Conservation (phyloP, 2,888 invertebrate species). For the Meghimatium bilineatum region DNA sequence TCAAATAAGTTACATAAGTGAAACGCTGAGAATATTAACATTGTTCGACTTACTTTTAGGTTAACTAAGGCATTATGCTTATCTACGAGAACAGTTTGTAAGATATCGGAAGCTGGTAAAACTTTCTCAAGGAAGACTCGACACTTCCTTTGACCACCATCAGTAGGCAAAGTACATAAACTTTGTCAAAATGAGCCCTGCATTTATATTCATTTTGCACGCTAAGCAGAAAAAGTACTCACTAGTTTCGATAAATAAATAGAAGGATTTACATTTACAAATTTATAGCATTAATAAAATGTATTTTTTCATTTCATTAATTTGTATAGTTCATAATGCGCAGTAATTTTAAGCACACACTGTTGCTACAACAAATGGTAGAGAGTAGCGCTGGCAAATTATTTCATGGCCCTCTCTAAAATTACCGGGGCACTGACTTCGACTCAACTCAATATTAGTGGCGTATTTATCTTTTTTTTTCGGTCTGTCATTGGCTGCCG, state of each 20-base stretch:
- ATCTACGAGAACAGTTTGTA: too few species aligned
- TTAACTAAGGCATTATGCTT: not conserved
- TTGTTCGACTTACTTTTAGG: not conserved
- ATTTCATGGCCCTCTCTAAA: too few species aligned
- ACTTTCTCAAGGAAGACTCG: not conserved
- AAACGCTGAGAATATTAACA: too few species aligned
- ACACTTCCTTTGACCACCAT: constrained; percentile 20
- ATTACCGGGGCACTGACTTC: too few species aligned
- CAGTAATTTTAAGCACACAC: not conserved
- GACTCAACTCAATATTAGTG: too few species aligned
- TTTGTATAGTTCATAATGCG: not conserved
- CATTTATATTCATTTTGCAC: not conserved
- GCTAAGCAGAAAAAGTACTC: not conserved
- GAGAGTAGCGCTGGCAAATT: too few species aligned
- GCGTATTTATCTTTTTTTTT: too few species aligned
- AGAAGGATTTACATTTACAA: not conserved
- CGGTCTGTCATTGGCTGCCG: too few species aligned
- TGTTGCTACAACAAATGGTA: constrained; percentile 24
- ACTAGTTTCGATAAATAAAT: not conserved
- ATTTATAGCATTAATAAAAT: not conserved
- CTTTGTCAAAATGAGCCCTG: not conserved
- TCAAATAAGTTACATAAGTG: too few species aligned
- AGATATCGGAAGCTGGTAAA: too few species aligned
- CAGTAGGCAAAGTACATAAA: constrained; percentile 12
- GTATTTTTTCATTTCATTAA: not conserved